Base-by-base conservation (phyloP, 2,888 invertebrate genomes). In the Notodonta dromedarius region DNA sequence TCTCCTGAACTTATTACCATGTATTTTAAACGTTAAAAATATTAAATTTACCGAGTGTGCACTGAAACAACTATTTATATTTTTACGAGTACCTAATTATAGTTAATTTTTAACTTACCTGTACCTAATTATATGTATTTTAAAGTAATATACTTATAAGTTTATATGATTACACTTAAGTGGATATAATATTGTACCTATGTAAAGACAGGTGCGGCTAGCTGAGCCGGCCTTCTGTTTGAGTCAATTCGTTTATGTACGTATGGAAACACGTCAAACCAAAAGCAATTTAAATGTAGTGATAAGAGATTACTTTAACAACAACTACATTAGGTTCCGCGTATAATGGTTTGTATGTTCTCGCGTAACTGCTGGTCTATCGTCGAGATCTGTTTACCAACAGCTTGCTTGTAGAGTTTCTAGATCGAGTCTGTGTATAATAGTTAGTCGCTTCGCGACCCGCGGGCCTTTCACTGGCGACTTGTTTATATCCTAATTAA, bases 261-360 rank as follows among this genome's bases (percentile, higher is more conserved):
- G 82, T 85, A 82, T 80, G 40, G 75, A 67, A 77, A 77, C 79
- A 80, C 76, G 80, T 79, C 74, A 82, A 88, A 80, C 80, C 78
- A 83, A 88, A 90, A 90, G 89, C 89, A 90, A 90, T 90, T 84
- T 83, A 85, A 83, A 70, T 69, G 74, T 90, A 90, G 85, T 64
- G 60, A 24, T 88, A 86, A 83, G 79, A 82, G 9, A 78, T 85
- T 83, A 84, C 82, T 87, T 86, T 83, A 78, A 74, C 81, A 81
- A 80, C 69, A 77, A 70, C 63, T 73, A 70, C 66, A 69, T 65
- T 73, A 71, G 65, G 63, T 67, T 70, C 71, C 57, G 61, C 14
- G 60, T 70, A 59, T 56, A 40, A 58, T 62, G 61, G 55, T 32
- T 70, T 24, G 24, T 24, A 24, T 24, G 24, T 24, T 24, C 24